A percentile compares a stretch with the other conserved stretches of the same genome.
phyloP scores from a whole-genome alignment of 2,797 vertebrate genomes.

The Chloroceryle amazona region DNA sequence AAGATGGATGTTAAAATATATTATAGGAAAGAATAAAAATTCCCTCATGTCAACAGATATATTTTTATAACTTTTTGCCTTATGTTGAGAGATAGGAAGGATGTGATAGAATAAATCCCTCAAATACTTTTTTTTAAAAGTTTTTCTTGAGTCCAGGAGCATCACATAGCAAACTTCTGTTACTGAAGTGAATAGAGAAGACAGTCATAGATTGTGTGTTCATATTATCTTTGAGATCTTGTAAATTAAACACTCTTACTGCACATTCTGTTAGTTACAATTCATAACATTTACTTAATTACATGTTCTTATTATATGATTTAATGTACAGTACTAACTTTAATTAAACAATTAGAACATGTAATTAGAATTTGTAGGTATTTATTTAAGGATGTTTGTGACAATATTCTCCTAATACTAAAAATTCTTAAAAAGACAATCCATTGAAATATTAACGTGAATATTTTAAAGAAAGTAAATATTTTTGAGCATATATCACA shows the following conservation, averaged over 20 bases:
- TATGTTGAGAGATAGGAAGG: neutral
- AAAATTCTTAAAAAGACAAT: neutral
- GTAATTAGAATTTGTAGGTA: neutral
- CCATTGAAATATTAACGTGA: neutral
- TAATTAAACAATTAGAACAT: slow-evolving; percentile 28
- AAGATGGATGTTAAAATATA: fast-evolving
- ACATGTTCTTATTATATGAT: neutral
- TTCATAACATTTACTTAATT: slow-evolving; percentile 27
- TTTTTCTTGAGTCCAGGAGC: neutral
- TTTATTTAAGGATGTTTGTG: neutral
- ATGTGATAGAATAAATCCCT: neutral
- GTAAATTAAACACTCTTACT: slow-evolving; percentile 23
- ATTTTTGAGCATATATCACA: neutral
- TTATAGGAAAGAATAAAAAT: neutral
- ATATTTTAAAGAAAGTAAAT: neutral
- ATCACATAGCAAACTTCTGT: neutral
- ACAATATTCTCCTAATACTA: neutral
- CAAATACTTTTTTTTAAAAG: neutral
- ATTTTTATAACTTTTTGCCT: neutral
- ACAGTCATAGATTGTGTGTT: neutral
- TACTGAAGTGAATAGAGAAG: neutral
- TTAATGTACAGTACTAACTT: neutral
- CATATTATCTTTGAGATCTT: neutral
- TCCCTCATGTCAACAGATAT: fast-evolving
- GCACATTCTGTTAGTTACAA: neutral